phyloP scores from a whole-genome alignment of 2,113 vertebrate genomes.

The Sterna hirundo region DNA sequence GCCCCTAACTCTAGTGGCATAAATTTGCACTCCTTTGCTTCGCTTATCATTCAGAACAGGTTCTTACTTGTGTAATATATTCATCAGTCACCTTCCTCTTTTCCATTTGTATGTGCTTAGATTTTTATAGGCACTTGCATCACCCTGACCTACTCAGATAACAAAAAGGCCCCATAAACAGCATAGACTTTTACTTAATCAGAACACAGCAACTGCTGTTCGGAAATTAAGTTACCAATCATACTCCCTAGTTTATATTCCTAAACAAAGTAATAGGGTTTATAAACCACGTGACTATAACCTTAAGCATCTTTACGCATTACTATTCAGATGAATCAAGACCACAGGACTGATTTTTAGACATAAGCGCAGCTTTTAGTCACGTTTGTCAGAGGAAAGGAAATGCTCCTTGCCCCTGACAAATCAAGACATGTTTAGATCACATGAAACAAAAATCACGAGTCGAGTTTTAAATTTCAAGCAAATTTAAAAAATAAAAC shows the following conservation, averaged over 20 bases:
- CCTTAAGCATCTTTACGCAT: background rate
- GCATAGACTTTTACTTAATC: background rate
- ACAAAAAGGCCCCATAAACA: background rate
- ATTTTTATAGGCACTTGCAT: background rate
- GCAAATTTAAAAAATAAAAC: background rate
- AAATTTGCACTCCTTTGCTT: background rate
- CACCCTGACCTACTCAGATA: background rate
- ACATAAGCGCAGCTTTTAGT: background rate
- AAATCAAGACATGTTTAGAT: background rate
- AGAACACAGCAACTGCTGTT: background rate
- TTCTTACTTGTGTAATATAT: background rate
- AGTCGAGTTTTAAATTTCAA: background rate
- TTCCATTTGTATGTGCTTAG: background rate
- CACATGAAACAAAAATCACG: background rate
- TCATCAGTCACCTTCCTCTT: background rate
- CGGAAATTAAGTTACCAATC: background rate
- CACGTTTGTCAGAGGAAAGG: background rate
- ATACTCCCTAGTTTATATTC: background rate
- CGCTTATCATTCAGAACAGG: background rate
- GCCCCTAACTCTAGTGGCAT: background rate
- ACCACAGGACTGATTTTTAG: background rate
- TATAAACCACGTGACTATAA: background rate
- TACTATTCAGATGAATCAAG: background rate
- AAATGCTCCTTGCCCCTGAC: background rate
- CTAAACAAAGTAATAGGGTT: background rate